phyloP scores from a whole-genome alignment of 2,113 vertebrate species.

The Pangasianodon hypophthalmus region DNA sequence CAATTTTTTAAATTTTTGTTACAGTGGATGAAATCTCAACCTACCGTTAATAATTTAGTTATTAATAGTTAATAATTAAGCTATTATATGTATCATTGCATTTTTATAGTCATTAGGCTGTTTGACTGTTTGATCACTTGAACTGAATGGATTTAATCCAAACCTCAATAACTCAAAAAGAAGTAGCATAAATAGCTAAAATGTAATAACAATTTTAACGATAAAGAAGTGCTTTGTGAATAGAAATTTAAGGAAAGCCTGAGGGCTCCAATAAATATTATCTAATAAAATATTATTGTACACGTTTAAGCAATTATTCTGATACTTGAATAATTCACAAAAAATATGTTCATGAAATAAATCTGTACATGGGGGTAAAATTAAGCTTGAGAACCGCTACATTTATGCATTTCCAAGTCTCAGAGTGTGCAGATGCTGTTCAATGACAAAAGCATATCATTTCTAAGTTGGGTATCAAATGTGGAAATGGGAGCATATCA shows the following conservation, averaged over 20 bases:
- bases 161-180: not conserved
- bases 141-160: not conserved
- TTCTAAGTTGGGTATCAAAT: slow-evolving; percentile 23
- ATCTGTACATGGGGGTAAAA: not conserved
- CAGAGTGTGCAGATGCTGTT: slow-evolving; percentile 4
- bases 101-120: not conserved
- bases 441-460: slow-evolving; percentile 8
- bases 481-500: not conserved
- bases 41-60: not conserved
- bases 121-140: not conserved
- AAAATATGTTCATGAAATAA: not conserved
- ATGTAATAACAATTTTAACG: not conserved
- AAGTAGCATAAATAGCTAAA: not conserved
- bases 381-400: not conserved
- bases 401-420: not conserved
- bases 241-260: not conserved
- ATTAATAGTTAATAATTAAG: not conserved
- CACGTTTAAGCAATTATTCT: not conserved
- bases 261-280: not conserved
- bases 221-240: not conserved
- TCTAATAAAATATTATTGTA: not conserved
- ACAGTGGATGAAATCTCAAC: not conserved
- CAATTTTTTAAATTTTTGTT: not conserved
- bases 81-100: not conserved
- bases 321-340: not conserved